phyloP scores from a whole-genome alignment of 2,797 vertebrate species.

The Lagothrix lagotricha region DNA sequence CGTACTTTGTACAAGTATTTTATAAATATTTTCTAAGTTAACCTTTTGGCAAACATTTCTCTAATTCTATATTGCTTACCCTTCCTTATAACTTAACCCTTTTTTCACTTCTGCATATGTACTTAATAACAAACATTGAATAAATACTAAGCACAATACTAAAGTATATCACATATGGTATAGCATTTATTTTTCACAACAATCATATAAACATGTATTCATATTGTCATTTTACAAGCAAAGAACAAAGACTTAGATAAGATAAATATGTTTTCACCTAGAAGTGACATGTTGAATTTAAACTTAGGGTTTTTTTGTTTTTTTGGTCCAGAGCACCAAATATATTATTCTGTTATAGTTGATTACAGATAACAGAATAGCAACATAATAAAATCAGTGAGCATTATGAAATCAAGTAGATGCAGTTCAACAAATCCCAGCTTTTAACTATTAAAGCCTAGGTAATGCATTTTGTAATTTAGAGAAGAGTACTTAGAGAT shows the following conservation, averaged over 20 bases:
- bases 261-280: background rate
- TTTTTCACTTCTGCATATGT: background rate
- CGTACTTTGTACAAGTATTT: background rate
- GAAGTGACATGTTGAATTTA: background rate
- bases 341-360: background rate
- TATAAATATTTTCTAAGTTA: background rate
- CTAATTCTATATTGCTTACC: background rate
- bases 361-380: slow-evolving; percentile 33
- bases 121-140: background rate
- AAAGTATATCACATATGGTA: background rate
- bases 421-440: background rate
- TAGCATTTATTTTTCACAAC: background rate
- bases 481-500: slow-evolving; percentile 24
- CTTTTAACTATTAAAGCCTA: slow-evolving; percentile 48
- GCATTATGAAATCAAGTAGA: slow-evolving; percentile 37
- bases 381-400: background rate
- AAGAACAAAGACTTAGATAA: background rate
- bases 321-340: slow-evolving; percentile 6
- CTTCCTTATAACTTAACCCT: background rate
- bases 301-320: background rate
- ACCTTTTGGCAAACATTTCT: background rate
- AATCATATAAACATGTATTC: background rate
- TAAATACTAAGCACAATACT: background rate
- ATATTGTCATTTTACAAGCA: background rate
- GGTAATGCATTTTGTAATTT: slow-evolving; percentile 7